phyloP scores from a whole-genome alignment of 2,797 vertebrate genomes.

The Lepus oiostolus region DNA sequence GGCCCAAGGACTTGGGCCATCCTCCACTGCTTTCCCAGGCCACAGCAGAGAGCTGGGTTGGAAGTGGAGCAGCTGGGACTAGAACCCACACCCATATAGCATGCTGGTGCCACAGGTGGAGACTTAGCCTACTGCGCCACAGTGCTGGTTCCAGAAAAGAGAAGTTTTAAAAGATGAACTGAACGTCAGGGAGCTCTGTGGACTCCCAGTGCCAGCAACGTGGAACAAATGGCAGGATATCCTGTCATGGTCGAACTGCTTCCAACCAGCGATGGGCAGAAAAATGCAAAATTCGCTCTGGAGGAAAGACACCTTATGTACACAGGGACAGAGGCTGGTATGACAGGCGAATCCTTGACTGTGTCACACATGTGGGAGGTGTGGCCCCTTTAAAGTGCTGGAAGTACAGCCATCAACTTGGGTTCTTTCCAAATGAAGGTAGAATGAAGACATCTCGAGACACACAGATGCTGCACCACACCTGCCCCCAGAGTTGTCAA shows the following conservation, averaged over 20 bases:
- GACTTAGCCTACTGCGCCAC: too few species aligned
- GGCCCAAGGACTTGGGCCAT: too few species aligned
- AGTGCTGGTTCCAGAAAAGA: too few species aligned
- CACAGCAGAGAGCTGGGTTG: too few species aligned
- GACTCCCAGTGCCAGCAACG: not conserved
- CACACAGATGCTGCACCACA: not conserved
- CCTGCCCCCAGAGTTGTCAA: not conserved
- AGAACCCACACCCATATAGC: too few species aligned
- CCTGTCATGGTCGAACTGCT: not conserved
- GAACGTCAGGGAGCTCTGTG: not conserved
- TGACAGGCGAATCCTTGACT: not conserved
- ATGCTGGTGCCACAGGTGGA: too few species aligned
- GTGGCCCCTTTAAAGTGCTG: not conserved
- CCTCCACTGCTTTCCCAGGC: too few species aligned
- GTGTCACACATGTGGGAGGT: not conserved
- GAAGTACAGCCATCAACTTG: not conserved
- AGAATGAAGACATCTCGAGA: not conserved
- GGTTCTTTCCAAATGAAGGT: conserved; percentile 9
- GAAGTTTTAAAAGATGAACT: not conserved
- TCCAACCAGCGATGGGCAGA: not conserved
- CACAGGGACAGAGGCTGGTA: not conserved
- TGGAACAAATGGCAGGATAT: conserved; percentile 28
- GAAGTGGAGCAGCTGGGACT: too few species aligned
- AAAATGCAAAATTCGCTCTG: not conserved
- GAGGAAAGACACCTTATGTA: not conserved